A percentile compares a stretch with the other conserved stretches of the same genome.
Conservation (phyloP, 2,797 vertebrate genomes). For the Limosa lapponica region DNA sequence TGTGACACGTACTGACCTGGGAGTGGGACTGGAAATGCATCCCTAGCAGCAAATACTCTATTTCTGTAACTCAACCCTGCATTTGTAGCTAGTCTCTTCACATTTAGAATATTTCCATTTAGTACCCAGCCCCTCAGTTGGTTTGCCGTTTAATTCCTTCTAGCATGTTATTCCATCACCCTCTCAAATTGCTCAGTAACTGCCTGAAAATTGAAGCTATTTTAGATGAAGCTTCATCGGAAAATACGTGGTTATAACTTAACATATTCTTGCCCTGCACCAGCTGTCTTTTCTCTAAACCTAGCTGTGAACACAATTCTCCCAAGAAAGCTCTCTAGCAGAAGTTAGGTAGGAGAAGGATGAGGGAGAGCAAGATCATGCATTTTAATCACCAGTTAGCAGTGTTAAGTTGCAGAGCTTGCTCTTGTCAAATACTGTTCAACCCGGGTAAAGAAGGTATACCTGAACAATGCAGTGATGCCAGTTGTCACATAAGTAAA, state of each 20-base stretch:
- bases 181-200: neutral
- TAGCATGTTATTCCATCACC: neutral
- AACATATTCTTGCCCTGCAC: neutral
- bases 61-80: neutral
- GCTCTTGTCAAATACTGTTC: neutral
- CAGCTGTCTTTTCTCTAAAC: slow-evolving; percentile 50
- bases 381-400: neutral
- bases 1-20: neutral
- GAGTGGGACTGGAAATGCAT: neutral
- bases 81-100: neutral
- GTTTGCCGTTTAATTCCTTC: neutral
- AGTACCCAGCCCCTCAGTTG: neutral
- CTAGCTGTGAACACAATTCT: slow-evolving; percentile 26
- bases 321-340: slow-evolving; percentile 53
- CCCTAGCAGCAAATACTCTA: slow-evolving; percentile 2
- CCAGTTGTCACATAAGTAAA: neutral
- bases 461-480: neutral
- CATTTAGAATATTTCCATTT: slow-evolving; percentile 38
- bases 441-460: neutral
- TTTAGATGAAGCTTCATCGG: slow-evolving; percentile 11
- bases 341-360: neutral
- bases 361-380: neutral
- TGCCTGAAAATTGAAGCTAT: slow-evolving; percentile 22
- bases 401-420: neutral
- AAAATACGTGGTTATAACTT: slow-evolving; percentile 14